phyloP scores from a whole-genome alignment of 92 coral and sea anemone genomes.

The Heteractis magnifica region DNA sequence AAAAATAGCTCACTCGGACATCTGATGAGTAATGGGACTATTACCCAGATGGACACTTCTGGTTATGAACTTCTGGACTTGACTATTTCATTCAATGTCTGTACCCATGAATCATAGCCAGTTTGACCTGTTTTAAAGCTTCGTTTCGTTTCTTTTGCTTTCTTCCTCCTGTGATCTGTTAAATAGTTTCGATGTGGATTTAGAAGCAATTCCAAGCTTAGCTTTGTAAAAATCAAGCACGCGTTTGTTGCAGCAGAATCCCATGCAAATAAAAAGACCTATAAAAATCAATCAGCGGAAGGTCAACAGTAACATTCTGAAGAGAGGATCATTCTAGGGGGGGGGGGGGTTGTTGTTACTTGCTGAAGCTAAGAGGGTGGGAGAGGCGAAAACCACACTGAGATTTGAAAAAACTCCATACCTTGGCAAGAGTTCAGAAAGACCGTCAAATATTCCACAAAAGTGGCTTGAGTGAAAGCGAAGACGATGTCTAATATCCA shows the following conservation, averaged over 20 bases:
- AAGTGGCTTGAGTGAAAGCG: neutral
- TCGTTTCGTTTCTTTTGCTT: neutral
- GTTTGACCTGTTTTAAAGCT: too few relatives aligned
- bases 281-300: neutral
- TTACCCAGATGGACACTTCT: too few relatives aligned
- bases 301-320: too few relatives aligned
- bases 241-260: slow-evolving; percentile 28
- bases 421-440: slow-evolving; percentile 22
- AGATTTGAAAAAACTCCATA: neutral
- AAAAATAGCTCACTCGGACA: too few relatives aligned
- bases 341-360: too few relatives aligned
- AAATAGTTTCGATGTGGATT: neutral
- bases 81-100: too few relatives aligned
- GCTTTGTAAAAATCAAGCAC: slow-evolving; percentile 11
- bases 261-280: slow-evolving; percentile 27
- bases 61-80: too few relatives aligned
- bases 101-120: too few relatives aligned
- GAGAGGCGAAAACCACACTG: too few relatives aligned
- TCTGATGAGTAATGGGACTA: too few relatives aligned
- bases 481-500: slow-evolving; percentile 23
- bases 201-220: neutral
- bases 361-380: too few relatives aligned
- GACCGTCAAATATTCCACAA: slow-evolving; percentile 16
- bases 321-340: too few relatives aligned
- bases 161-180: neutral